These are phyloP conservation scores for Slavum lentiscoides DNA, from an alignment of 2,888 invertebrate genomes.

Conservation along the genomic window DNA sequence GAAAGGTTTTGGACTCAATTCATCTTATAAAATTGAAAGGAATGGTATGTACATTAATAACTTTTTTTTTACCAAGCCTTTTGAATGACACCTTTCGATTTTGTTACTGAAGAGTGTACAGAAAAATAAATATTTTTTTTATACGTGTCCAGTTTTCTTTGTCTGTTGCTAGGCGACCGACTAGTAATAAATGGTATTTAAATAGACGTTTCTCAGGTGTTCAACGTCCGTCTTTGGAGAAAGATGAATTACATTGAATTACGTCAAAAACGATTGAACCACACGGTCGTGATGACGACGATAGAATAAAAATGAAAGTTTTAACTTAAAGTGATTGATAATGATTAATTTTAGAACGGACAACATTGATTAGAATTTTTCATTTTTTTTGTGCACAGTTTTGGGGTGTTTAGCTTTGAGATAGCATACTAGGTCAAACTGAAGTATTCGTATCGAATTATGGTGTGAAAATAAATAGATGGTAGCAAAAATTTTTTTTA, in stretches of 20 bases:
- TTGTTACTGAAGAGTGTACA: not conserved
- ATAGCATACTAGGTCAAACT: no score
- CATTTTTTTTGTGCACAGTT: not conserved
- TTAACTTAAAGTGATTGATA: not conserved
- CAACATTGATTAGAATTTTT: not conserved
- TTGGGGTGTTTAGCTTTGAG: not conserved
- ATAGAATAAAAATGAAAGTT: not conserved
- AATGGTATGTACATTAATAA: not conserved
- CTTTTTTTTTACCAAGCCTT: not conserved
- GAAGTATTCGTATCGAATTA: no score
- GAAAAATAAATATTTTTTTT: not conserved
- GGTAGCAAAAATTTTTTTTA: no score
- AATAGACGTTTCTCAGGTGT: slow-evolving; percentile 19
- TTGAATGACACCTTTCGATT: not conserved
- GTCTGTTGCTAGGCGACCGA: not conserved
- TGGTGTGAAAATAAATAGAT: no score
- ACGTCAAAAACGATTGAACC: slow-evolving; percentile 1
- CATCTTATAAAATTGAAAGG: not conserved
- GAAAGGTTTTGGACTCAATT: not conserved
- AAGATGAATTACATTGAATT: slow-evolving; percentile 17
- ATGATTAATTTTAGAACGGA: not conserved
- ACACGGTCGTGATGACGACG: not conserved
- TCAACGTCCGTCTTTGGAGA: not conserved
- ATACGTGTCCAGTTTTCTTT: not conserved
- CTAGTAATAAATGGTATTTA: slow-evolving; percentile 10